Conservation (phyloP, 2,888 invertebrate genomes). For the Cenopis cana region DNA sequence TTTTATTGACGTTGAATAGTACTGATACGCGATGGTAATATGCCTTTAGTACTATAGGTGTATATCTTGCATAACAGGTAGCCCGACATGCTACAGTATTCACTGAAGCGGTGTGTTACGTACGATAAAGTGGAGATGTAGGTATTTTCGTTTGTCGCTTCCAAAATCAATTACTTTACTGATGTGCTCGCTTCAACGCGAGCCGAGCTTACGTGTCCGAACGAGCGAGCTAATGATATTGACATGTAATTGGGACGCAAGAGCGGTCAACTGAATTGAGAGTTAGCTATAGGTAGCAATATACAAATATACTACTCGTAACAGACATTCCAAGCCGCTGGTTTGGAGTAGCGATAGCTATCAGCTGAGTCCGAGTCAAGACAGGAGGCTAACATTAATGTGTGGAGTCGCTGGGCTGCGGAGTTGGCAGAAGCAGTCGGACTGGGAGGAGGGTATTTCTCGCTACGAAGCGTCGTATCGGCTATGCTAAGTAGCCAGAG, state of each 20-base stretch:
- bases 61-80: not conserved
- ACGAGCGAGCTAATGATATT: not conserved
- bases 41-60: not conserved
- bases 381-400: not conserved
- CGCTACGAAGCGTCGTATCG: too few relatives aligned
- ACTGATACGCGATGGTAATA: not conserved
- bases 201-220: not conserved
- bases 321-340: constrained; percentile 22
- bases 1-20: too few relatives aligned
- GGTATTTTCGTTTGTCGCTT: not conserved
- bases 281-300: not conserved
- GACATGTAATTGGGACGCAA: not conserved
- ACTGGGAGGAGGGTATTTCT: too few relatives aligned
- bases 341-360: constrained; percentile 5
- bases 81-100: not conserved
- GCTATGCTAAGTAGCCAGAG: too few relatives aligned
- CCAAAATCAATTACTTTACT: not conserved
- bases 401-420: too few relatives aligned
- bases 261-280: not conserved
- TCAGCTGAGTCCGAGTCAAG: constrained; percentile 14
- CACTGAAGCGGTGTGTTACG: constrained; percentile 28
- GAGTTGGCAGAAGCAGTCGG: too few relatives aligned
- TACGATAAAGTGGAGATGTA: not conserved
- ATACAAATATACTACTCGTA: constrained; percentile 16
- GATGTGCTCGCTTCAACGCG: not conserved